Percentiles rank a stretch among this genome's conserved stretches.
phyloP scores from a whole-genome alignment of 2,113 vertebrate species.

The Drymodes brunneopygia region DNA sequence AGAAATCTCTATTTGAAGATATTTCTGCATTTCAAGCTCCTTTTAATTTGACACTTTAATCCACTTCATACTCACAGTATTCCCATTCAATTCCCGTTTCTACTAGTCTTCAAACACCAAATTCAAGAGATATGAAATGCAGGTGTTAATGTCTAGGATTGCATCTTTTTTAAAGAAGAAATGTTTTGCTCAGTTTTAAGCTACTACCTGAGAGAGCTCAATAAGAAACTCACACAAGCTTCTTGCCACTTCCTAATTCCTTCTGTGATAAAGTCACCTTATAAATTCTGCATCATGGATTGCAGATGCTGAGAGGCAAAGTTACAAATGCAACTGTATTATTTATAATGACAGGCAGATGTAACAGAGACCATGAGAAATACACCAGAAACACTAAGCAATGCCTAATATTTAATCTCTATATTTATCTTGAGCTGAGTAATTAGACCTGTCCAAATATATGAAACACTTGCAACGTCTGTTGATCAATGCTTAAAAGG shows the following conservation, averaged over 20 bases:
- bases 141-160: background rate
- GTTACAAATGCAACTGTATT: background rate
- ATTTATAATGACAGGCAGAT: background rate
- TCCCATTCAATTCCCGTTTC: background rate
- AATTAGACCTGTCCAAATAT: background rate
- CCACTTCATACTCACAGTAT: background rate
- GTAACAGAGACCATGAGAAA: background rate
- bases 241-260: background rate
- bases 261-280: background rate
- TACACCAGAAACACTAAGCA: background rate
- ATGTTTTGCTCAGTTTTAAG: background rate
- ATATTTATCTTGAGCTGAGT: background rate
- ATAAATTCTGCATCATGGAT: background rate
- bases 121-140: background rate
- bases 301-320: background rate
- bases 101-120: background rate
- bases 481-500: background rate
- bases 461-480: background rate
- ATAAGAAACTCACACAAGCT: background rate
- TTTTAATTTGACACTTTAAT: background rate
- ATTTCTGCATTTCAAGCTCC: background rate
- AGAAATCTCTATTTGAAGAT: constrained; percentile 17
- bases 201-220: background rate
- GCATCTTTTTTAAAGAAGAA: constrained; percentile 5
- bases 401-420: background rate